These are phyloP conservation scores for Halcyon smyrnensis DNA, from an alignment of 2,797 vertebrate species.

Conservation along the genomic window DNA sequence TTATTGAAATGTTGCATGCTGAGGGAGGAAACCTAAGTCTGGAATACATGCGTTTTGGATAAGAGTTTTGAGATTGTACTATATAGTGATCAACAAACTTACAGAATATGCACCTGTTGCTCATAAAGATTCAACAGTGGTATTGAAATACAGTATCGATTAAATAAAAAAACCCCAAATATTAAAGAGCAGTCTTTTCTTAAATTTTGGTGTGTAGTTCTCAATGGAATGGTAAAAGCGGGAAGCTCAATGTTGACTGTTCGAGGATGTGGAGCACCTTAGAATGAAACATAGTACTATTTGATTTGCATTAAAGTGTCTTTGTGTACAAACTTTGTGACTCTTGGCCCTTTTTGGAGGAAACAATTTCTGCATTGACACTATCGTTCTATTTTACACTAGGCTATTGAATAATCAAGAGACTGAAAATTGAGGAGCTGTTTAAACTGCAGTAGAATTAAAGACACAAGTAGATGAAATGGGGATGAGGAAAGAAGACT, in stretches of 20 bases:
- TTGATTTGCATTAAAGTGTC: constrained; percentile 59
- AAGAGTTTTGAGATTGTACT: constrained; percentile 47
- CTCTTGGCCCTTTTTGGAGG: constrained; percentile 34
- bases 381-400: background rate
- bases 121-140: constrained; percentile 3
- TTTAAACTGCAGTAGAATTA: background rate
- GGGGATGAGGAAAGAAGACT: background rate
- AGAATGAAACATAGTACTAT: background rate
- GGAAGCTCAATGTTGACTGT: background rate
- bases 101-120: background rate
- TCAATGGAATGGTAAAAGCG: background rate
- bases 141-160: constrained; percentile 19
- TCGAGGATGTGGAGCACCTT: constrained; percentile 2
- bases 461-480: background rate
- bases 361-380: background rate
- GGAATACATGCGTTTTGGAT: constrained; percentile 42
- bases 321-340: constrained; percentile 32
- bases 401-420: background rate
- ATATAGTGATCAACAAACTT: background rate
- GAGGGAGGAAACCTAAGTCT: constrained; percentile 59
- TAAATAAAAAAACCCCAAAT: background rate
- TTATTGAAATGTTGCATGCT: constrained; percentile 58
- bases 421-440: background rate
- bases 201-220: background rate
- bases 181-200: background rate